These are phyloP conservation scores for Diprion similis DNA, from an alignment of 1,140 invertebrate species.

Conservation along the genomic window DNA sequence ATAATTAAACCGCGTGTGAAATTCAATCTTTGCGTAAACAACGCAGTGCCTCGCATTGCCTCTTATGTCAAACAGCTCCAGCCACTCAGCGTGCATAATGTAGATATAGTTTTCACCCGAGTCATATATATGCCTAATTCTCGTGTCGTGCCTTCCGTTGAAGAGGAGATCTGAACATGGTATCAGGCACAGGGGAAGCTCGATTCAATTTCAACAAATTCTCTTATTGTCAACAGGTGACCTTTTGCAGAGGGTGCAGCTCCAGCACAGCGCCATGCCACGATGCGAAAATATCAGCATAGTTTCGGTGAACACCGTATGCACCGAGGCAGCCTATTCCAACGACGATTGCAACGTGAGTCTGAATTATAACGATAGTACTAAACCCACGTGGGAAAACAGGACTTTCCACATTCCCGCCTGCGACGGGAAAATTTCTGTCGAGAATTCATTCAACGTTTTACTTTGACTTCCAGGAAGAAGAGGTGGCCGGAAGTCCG, in stretches of 20 bases:
- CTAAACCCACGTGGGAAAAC: neutral
- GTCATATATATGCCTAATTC: no score
- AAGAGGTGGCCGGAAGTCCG: slow-evolving; percentile 85
- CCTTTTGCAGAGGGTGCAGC: slow-evolving; percentile 78
- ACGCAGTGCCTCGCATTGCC: no score
- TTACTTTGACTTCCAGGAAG: slow-evolving; percentile 67
- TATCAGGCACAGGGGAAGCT: no score
- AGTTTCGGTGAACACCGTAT: slow-evolving; percentile 79
- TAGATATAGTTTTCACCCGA: no score
- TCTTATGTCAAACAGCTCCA: no score
- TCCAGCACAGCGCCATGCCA: slow-evolving; percentile 76
- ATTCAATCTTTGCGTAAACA: no score
- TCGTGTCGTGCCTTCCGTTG: no score
- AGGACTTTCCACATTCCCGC: neutral
- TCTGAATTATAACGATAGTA: slow-evolving; percentile 23
- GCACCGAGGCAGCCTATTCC: slow-evolving; percentile 80
- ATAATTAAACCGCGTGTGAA: no score
- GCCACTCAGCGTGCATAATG: no score
- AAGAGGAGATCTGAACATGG: no score
- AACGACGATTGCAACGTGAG: slow-evolving; percentile 83
- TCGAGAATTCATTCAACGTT: neutral
- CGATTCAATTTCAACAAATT: no score
- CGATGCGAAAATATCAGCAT: slow-evolving; percentile 85
- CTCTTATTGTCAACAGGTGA: slow-evolving; percentile 59
- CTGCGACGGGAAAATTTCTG: neutral